Base-by-base conservation (phyloP, 2,113 vertebrate genomes). In the Ageneiosus marmoratus region DNA sequence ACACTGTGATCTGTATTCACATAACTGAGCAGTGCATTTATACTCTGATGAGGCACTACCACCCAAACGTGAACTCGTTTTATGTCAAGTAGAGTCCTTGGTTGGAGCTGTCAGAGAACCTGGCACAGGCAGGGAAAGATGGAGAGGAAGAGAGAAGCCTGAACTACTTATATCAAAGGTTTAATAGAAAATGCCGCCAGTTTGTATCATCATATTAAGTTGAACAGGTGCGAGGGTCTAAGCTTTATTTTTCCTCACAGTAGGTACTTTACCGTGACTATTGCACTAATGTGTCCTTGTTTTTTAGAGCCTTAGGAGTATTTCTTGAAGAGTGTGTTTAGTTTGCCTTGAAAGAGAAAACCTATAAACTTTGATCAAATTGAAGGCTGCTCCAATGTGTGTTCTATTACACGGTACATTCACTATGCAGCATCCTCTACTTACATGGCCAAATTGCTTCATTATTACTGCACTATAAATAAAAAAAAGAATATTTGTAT, bases 21-120 rank as follows among this genome's bases (percentile, higher is more conserved):
- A 90, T 86, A 90, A 65, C 67, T 78, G 48, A 90, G 84, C 16
- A 10, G 55, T 48, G 80, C 92, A 92, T 92, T 92, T 88, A 91
- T 93, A 44, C 90, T 91, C 86, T 89, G 89, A 93, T 88, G 90
- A 92, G 27, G 12, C 56, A 91, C 90, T 82, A 81, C 87, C 79
- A 80, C 48, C 75, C 84, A 55, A 41, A 89, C 75, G 81, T 81
- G 72, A 86, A 90, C 86, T 88, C 88, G 90, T 89, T 89, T 89
- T 89, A 88, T 91, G 87, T 86, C 22, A 77, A 86, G 85, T 88
- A 87, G 80, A 88, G 86, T 86, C 80, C 78, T n/a, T 12, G 51
- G 85, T 83, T 76, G 84, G 88, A 86, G 85, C 87, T 89, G 81
- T 92, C 90, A 79, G 86, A 88, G 85, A 82, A 83, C 87, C 87